Percentiles rank a stretch among this genome's conserved stretches.
phyloP scores from a whole-genome alignment of 2,113 vertebrate species.

The Aegithalos caudatus region DNA sequence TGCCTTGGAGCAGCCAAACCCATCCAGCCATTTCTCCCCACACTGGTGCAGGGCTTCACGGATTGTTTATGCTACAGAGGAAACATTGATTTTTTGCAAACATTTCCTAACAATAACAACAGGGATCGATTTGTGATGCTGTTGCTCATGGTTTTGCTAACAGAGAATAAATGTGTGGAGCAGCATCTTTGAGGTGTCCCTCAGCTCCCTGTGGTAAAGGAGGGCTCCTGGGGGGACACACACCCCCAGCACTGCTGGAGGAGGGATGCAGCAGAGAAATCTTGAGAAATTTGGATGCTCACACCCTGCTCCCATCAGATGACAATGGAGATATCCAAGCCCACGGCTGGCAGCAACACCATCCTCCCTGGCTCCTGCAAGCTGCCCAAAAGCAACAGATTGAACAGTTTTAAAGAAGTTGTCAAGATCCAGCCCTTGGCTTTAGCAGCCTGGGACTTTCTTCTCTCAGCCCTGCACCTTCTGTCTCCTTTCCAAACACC shows the following conservation, averaged over 20 bases:
- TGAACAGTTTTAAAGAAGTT: background rate
- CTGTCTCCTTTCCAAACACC: conserved; percentile 44
- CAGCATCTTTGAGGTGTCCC: background rate
- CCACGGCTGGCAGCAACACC: background rate
- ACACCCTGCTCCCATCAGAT: background rate
- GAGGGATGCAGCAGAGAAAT: background rate
- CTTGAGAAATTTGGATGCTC: background rate
- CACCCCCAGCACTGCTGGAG: background rate
- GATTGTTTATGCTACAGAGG: background rate
- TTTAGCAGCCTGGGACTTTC: conserved; percentile 10
- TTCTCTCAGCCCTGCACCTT: background rate
- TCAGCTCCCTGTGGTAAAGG: background rate
- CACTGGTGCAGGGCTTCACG: accelerated
- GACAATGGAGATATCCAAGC: background rate
- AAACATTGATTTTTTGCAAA: background rate
- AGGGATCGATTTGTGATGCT: background rate
- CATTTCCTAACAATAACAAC: background rate
- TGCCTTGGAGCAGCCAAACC: background rate
- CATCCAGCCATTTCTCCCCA: background rate
- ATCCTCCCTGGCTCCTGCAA: background rate
- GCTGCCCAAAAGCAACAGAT: background rate
- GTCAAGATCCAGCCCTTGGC: background rate
- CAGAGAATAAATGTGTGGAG: background rate
- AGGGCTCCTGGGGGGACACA: background rate
- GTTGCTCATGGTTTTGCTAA: background rate